These are phyloP conservation scores for Pteropus alecto DNA, from an alignment of 2,113 vertebrate genomes.

Conservation along the genomic window DNA sequence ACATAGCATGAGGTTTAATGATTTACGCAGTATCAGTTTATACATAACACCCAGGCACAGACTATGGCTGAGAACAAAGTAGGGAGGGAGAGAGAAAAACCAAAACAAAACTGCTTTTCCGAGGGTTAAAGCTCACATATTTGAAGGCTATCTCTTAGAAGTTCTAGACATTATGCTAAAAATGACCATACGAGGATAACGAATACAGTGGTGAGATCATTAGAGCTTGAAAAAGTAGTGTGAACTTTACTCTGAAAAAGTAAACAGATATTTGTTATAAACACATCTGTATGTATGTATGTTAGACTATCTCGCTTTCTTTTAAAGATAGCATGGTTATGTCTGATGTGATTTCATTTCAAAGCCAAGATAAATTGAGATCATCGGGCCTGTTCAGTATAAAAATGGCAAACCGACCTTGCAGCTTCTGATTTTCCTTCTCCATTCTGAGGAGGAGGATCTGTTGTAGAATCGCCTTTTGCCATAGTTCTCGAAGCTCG, in stretches of 20 bases:
- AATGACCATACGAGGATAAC: not conserved
- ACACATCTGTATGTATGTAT: not conserved
- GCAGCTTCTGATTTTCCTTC: slow-evolving; percentile 96
- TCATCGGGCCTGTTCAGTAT: not conserved
- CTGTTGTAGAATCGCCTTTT: slow-evolving; percentile 96
- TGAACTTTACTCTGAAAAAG: not conserved
- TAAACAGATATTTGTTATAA: not conserved
- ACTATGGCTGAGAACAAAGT: not conserved
- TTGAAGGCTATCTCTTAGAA: not conserved
- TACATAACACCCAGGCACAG: not conserved
- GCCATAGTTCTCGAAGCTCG: slow-evolving; percentile 95
- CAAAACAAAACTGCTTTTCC: not conserved
- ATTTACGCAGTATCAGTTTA: not conserved
- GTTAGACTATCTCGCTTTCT: not conserved
- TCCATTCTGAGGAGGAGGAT: slow-evolving; percentile 98
- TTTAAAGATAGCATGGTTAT: not conserved
- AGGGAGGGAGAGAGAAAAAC: not conserved
- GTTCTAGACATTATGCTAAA: not conserved
- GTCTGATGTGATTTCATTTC: not conserved
- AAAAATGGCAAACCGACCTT: slow-evolving; percentile 84
- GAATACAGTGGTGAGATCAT: not conserved
- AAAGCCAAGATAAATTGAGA: not conserved
- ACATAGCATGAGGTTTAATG: not conserved
- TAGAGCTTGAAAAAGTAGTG: not conserved
- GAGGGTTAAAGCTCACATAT: not conserved